These are phyloP conservation scores for Apis laboriosa DNA, from an alignment of 1,140 invertebrate species.

Conservation along the genomic window DNA sequence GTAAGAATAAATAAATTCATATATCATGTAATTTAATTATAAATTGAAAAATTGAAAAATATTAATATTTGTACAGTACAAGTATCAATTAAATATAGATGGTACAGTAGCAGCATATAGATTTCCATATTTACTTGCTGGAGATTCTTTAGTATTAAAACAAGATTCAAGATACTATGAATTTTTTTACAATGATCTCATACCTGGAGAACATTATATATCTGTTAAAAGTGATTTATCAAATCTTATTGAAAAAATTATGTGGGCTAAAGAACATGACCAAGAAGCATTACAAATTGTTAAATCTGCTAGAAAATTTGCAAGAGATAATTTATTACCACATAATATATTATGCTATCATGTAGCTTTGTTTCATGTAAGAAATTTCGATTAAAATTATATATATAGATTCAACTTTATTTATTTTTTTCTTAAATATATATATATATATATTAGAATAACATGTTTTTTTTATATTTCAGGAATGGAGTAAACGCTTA, in stretches of 20 bases:
- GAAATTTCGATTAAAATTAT: slow-evolving; percentile 41
- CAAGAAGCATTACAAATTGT: slow-evolving; percentile 87
- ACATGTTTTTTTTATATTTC: slow-evolving; percentile 63
- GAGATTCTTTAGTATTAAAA: slow-evolving; percentile 94
- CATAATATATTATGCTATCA: slow-evolving; percentile 95
- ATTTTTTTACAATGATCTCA: slow-evolving; percentile 92
- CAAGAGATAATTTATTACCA: slow-evolving; percentile 90
- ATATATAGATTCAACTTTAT: slow-evolving; percentile 47
- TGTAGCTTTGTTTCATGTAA: slow-evolving; percentile 88
- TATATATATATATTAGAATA: slow-evolving; percentile 49
- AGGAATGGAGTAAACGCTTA: slow-evolving; percentile 89
- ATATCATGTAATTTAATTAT: not conserved
- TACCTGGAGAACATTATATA: slow-evolving; percentile 91
- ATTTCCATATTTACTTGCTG: slow-evolving; percentile 94
- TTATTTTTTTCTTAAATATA: slow-evolving; percentile 50
- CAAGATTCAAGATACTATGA: slow-evolving; percentile 97
- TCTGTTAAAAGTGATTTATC: slow-evolving; percentile 90
- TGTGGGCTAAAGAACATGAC: slow-evolving; percentile 92
- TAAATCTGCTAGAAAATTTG: slow-evolving; percentile 87
- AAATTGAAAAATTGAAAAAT: not conserved
- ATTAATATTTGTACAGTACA: slow-evolving; percentile 87
- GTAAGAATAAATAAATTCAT: slow-evolving; percentile 80
- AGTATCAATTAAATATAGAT: slow-evolving; percentile 97
- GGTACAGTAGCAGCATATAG: slow-evolving; percentile 98
- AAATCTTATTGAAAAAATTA: slow-evolving; percentile 89